Conservation (phyloP, 2,113 vertebrate species). For the Elanus axillaris region DNA sequence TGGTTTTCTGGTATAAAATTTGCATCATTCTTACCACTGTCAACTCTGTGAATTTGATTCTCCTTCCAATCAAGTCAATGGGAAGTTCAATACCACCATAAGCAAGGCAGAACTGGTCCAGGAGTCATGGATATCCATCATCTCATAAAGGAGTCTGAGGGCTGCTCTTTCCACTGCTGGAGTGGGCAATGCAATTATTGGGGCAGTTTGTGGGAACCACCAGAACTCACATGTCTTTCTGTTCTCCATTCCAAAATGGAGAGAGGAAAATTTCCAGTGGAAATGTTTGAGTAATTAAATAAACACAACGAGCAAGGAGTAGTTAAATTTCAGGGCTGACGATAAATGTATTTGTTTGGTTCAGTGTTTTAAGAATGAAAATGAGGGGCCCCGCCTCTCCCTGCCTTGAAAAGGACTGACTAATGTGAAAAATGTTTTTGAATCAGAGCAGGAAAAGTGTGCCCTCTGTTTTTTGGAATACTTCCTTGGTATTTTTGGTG, state of each 20-base stretch:
- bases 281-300: not conserved
- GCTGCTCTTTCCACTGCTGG: not conserved
- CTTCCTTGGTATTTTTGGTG: not conserved
- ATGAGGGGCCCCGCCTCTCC: rapidly evolving
- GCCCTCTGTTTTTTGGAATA: not conserved
- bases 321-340: not conserved
- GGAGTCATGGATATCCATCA: not conserved
- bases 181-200: not conserved
- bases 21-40: not conserved
- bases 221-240: not conserved
- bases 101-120: not conserved
- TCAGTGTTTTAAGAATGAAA: not conserved
- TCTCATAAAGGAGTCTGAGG: not conserved
- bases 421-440: not conserved
- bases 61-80: not conserved
- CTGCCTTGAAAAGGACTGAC: not conserved
- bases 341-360: not conserved
- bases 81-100: not conserved
- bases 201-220: not conserved
- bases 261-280: not conserved
- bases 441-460: not conserved
- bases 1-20: not conserved
- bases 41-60: not conserved
- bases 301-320: not conserved
- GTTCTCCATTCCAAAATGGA: not conserved